These are phyloP conservation scores for Lasioglossum baleicum DNA, from an alignment of 1,140 invertebrate species.

Conservation along the genomic window DNA sequence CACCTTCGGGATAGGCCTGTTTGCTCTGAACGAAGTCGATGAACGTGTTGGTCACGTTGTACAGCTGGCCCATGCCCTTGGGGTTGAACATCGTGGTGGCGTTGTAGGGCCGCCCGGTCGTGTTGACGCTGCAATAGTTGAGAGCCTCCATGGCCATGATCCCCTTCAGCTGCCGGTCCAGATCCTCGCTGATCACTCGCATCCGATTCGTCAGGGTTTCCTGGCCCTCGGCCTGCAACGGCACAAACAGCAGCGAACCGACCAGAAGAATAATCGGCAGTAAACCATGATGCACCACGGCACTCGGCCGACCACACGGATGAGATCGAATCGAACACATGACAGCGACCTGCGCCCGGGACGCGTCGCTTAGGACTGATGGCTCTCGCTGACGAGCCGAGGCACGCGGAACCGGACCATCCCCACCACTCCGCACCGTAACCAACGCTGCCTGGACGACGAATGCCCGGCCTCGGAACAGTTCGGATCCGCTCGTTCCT, in stretches of 20 bases:
- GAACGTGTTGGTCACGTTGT: slow-evolving; percentile 83
- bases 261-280: slow-evolving; percentile 2
- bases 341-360: slow-evolving; percentile 66
- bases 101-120: slow-evolving; percentile 78
- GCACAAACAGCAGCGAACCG: slow-evolving; percentile 20
- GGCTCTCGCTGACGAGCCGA: background rate
- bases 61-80: slow-evolving; percentile 85
- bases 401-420: slow-evolving; percentile 49
- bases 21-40: slow-evolving; percentile 81
- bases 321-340: slow-evolving; percentile 39
- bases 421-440: slow-evolving; percentile 27
- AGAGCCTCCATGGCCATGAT: slow-evolving; percentile 76
- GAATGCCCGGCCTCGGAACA: background rate
- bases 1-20: slow-evolving; percentile 81
- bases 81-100: slow-evolving; percentile 83
- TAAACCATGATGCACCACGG: slow-evolving; percentile 32
- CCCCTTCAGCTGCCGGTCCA: slow-evolving; percentile 76
- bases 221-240: slow-evolving; percentile 41
- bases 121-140: slow-evolving; percentile 76
- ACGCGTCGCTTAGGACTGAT: slow-evolving; percentile 72
- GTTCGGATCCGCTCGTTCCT: slow-evolving; percentile 11
- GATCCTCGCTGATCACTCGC: slow-evolving; percentile 74
- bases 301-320: slow-evolving; percentile 7
- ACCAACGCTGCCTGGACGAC: background rate
- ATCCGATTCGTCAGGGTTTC: slow-evolving; percentile 53